Base-by-base conservation (phyloP, 2,113 vertebrate genomes). In the Varanus salvator region DNA sequence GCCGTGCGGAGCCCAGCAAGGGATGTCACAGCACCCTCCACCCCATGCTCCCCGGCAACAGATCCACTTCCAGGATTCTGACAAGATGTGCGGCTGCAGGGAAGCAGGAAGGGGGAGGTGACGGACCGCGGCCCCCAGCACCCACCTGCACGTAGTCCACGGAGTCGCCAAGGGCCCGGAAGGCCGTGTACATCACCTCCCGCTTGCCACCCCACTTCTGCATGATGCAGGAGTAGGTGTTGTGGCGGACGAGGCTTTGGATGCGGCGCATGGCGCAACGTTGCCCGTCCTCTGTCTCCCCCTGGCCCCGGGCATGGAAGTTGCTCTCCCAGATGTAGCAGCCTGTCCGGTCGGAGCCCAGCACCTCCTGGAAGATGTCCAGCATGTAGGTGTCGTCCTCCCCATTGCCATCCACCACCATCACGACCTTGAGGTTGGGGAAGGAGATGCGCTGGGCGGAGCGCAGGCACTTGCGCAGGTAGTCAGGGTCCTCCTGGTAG, bases 111-210 rank as follows among this genome's bases (percentile, higher is more conserved):
- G 5, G 15, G 14, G n/a, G 74, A 15, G 31, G 71, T 4, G n/a
- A 4, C 6, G 2, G 68, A 4, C 2, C 1, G 6, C 4, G 21
- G 1, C 11, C 54, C n/a, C 7, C 0, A 6, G 31, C 44, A 3
- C 95, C 96, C 93, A 99, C 99, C 99, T 99, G 99, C 74, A 99
- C 97, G 15, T 99, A 99, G 91, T 99, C 99, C 97, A 99, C 98
- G 0, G 98, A 98, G 95, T 98, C 97, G 4, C 98, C 99, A 0
- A 99, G 98, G 0, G 98, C 99, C 92, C 98, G 98, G 93, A 99
- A 99, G 87, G 99, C 99, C 0, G 99, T 99, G 97, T 99, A 99
- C 99, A 99, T 99, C 95, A 99, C 99, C 94, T 99, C 99, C 44
- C 99, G 96, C 95, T 99, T 99, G 64, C 99, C 99, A 0, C 99